phyloP scores from a whole-genome alignment of 2,888 invertebrate genomes.

The Mythimna impura region DNA sequence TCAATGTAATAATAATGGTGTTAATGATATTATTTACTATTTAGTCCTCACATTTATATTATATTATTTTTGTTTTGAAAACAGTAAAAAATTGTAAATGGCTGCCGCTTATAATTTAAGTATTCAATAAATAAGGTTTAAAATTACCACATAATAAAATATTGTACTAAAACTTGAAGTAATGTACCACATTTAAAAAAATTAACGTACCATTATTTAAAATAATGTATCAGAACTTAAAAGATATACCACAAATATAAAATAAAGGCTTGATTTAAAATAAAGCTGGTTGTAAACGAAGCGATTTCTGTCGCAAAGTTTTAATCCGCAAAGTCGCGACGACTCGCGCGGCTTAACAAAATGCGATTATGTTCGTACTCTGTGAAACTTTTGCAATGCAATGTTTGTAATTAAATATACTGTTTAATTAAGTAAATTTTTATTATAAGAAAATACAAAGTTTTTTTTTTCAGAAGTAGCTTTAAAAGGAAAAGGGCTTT shows the following conservation, averaged over 20 bases:
- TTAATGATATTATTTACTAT: slow-evolving; percentile 21
- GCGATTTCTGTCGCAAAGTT: slow-evolving; percentile 40
- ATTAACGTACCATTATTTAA: background rate
- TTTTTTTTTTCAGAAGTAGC: background rate
- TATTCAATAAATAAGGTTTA: background rate
- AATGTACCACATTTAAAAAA: background rate
- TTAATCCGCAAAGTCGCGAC: slow-evolving; percentile 29
- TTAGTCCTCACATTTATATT: slow-evolving; percentile 8
- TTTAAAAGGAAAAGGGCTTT: background rate
- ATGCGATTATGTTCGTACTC: slow-evolving; percentile 37
- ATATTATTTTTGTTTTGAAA: background rate
- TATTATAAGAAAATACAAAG: no score
- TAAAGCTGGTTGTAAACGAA: slow-evolving; percentile 38
- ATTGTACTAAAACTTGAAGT: slow-evolving; percentile 3
- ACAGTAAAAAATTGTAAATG: background rate
- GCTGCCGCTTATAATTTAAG: background rate
- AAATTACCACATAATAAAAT: background rate
- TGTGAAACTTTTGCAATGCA: slow-evolving; percentile 17
- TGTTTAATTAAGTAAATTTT: background rate
- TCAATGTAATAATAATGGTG: slow-evolving; percentile 53
- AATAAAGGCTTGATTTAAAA: slow-evolving; percentile 11
- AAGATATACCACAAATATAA: background rate
- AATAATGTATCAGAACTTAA: background rate
- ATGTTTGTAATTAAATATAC: background rate
- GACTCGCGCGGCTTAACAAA: slow-evolving; percentile 24